Percentiles rank a stretch among this genome's conserved stretches.
These are phyloP conservation scores for Zeugodacus cucurbitae DNA, from an alignment of 1,140 invertebrate species.

Conservation along the genomic window DNA sequence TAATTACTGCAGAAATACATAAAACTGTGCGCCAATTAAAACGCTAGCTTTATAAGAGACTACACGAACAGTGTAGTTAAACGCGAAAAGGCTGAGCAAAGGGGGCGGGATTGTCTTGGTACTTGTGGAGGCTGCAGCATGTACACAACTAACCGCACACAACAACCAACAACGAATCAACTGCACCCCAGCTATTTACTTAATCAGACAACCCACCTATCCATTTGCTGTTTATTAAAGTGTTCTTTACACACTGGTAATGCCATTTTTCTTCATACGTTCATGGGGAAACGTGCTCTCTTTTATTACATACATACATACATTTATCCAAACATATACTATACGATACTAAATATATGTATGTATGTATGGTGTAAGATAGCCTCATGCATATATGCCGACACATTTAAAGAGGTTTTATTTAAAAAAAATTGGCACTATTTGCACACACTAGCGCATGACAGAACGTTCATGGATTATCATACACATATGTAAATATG, in stretches of 20 bases:
- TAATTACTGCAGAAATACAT: constrained; percentile 14
- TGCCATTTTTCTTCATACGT: background rate
- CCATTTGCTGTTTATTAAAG: background rate
- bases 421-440: no score
- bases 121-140: constrained; percentile 1
- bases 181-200: background rate
- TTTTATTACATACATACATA: background rate
- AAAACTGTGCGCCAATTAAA: background rate
- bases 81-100: background rate
- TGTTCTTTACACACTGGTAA: background rate
- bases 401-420: no score
- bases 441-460: no score
- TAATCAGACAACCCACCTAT: constrained; percentile 18
- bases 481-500: no score
- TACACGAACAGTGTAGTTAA: background rate
- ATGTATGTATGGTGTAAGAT: no score
- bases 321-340: no score
- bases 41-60: background rate
- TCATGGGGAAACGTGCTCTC: background rate
- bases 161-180: constrained; percentile 15
- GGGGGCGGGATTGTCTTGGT: background rate
- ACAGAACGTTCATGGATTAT: no score
- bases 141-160: background rate
- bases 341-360: no score
- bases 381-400: no score